These are phyloP conservation scores for Lytechinus pictus DNA, from an alignment of 35 echinoderm and acorn worm species.

Conservation along the genomic window DNA sequence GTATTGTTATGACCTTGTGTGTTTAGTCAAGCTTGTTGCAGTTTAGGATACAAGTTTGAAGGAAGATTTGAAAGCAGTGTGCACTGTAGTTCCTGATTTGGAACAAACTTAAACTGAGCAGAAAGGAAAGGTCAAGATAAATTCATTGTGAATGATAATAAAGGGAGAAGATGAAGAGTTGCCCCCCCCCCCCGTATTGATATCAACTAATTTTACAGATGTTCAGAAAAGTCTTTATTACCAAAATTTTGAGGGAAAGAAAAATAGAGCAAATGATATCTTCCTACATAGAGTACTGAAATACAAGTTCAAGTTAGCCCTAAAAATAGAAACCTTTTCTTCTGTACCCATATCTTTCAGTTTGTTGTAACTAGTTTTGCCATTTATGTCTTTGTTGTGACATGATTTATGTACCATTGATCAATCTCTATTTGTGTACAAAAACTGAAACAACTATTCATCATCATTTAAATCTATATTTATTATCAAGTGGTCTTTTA, in stretches of 20 bases:
- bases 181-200: too few species aligned
- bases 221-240: not conserved
- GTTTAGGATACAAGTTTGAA: not conserved
- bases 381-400: not conserved
- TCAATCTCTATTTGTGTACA: not conserved
- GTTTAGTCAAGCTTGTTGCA: not conserved
- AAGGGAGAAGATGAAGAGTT: not conserved
- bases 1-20: slow-evolving; percentile 3
- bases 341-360: not conserved
- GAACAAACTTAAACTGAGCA: not conserved
- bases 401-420: not conserved
- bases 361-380: not conserved
- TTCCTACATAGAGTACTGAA: not conserved
- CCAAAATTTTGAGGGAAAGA: not conserved
- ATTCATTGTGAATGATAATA: not conserved
- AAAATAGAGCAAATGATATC: not conserved
- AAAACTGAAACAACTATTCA: not conserved
- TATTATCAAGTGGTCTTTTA: not conserved
- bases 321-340: not conserved
- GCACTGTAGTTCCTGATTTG: not conserved
- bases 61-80: not conserved
- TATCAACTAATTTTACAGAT: not conserved
- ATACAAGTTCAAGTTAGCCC: not conserved
- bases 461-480: not conserved
- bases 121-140: not conserved